phyloP scores from a whole-genome alignment of 2,797 vertebrate species.

The Anniella stebbinsi region DNA sequence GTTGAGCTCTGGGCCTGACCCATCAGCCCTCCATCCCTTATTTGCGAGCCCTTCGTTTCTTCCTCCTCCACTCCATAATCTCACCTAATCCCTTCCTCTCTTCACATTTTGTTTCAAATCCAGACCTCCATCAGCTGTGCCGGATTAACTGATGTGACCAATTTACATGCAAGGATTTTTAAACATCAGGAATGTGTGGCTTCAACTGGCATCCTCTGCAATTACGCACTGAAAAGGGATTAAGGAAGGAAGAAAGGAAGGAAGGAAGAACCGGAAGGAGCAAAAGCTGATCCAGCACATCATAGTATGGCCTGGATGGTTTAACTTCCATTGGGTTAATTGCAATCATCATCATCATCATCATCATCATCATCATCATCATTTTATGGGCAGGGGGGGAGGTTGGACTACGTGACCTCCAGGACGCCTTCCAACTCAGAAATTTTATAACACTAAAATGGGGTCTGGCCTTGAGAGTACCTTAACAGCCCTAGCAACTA shows the following conservation, averaged over 20 bases:
- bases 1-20: background rate
- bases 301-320: too few relatives aligned
- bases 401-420: too few relatives aligned
- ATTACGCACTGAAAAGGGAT: background rate
- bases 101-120: constrained; percentile 25
- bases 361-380: too few relatives aligned
- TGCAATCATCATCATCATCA: too few relatives aligned
- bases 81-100: constrained; percentile 6
- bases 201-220: background rate
- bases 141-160: constrained; percentile 10
- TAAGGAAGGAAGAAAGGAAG: too few relatives aligned
- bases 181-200: background rate
- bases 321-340: too few relatives aligned
- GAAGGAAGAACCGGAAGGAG: background rate
- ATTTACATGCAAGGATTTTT: background rate
- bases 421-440: too few relatives aligned
- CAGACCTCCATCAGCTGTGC: constrained; percentile 8
- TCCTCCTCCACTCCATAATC: background rate
- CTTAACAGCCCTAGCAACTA: too few relatives aligned
- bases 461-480: too few relatives aligned
- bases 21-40: background rate
- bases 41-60: background rate
- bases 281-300: too few relatives aligned
- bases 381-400: too few relatives aligned
- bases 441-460: too few relatives aligned